Conservation (phyloP, 1,140 invertebrate species). For the Drosophila sucinea region DNA sequence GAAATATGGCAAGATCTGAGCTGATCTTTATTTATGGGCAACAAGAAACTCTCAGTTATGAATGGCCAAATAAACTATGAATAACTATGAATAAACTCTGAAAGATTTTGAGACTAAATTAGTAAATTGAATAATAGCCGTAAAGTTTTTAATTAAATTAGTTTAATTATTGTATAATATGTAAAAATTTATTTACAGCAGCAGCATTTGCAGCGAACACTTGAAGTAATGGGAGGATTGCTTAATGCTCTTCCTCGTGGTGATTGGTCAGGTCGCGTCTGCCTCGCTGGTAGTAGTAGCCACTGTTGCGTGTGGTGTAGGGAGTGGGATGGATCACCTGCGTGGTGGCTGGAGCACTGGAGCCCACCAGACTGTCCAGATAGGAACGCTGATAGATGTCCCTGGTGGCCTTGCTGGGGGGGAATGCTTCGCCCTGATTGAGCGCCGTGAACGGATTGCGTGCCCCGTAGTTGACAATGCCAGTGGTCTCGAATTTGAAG, state of each 20-base stretch:
- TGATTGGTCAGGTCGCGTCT: conserved; percentile 23
- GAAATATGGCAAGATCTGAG: too few species aligned
- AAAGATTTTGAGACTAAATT: too few species aligned
- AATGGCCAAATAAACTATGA: too few species aligned
- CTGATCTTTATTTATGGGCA: too few species aligned
- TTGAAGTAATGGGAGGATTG: not conserved
- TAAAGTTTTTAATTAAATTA: conserved; percentile 35
- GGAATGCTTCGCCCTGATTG: conserved; percentile 77
- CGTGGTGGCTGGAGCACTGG: conserved; percentile 29
- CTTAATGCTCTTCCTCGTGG: conserved; percentile 18
- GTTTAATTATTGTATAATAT: conserved; percentile 51
- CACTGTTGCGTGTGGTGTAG: conserved; percentile 50
- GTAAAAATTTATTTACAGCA: conserved; percentile 43
- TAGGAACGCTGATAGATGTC: conserved; percentile 66
- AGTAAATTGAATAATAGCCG: not conserved
- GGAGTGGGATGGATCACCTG: conserved; percentile 25
- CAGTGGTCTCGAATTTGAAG: conserved; percentile 64
- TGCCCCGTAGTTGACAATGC: conserved; percentile 56
- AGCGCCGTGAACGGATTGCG: conserved; percentile 77
- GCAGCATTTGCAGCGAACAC: conserved; percentile 29
- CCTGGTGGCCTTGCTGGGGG: conserved; percentile 66
- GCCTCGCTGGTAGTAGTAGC: conserved; percentile 59
- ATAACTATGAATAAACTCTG: too few species aligned
- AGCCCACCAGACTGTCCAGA: conserved; percentile 62
- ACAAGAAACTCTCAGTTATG: too few species aligned